Evolutionary conservation across 2,113 vertebrate species (phyloP), one percentile per base, ranked within the genome.

Genomic region (Acrocephalus arundinaceus): DNA sequence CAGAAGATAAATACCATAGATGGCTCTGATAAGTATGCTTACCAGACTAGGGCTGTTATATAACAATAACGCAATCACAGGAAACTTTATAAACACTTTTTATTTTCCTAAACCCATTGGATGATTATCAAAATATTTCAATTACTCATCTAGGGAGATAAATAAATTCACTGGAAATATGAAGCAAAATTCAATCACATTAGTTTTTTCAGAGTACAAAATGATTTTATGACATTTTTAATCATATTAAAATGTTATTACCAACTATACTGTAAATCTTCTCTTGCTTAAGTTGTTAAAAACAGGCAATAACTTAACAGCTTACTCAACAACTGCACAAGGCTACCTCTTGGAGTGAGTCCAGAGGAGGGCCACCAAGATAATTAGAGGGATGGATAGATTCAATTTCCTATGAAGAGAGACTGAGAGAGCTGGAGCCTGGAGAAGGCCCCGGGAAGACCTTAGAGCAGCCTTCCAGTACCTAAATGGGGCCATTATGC

Each of bases 401-500:
- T 39, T 39, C 37, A 39, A 39, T 55, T 5, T 68, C 9, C 17
- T 31, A 4, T 31, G 48, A 48, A 41, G 54, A 55, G 10, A 68
- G 28, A 33, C 19, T 39, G 16, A 41, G 45, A 28, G 6, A 41
- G 10, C 22, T 41, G 20, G 30, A 61, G 7, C 9, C 30, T 39
- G 41, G 13, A 41, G 9, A 55, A 68, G 16, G 20, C 20, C 35
- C 6, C n/a, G 30, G 14, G 23, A 27, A 48, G 33, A 54, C 9
- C 20, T 15, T 35, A 21, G 24, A 68, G 5, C 20, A 61, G 9
- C 21, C 71, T 18, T 76, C 48, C 48, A n/a, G 39, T 35, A 31
- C 11, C 5, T 48, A 35, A 48, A 68, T 0, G 0, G 25, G 11
- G 6, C 10, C 15, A 37, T 52, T 58, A 33, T 3, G 4, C 17